Evolutionary conservation across 2,797 vertebrate genomes (phyloP).

Genomic region (Notolabrus celidotus): DNA sequence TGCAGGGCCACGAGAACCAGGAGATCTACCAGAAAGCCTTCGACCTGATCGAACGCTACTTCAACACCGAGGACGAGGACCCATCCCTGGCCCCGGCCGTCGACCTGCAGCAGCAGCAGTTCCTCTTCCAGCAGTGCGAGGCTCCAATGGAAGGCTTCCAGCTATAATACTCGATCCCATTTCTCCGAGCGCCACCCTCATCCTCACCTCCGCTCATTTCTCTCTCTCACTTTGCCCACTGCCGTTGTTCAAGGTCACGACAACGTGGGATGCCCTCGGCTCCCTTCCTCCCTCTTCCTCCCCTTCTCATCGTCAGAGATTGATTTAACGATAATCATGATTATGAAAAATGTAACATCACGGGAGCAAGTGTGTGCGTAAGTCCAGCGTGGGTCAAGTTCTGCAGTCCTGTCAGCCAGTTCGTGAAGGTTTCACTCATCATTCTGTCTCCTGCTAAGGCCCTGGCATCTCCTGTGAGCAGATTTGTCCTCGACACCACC

Average conservation of each 20-base stretch:
- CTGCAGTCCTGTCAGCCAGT: slow-evolving; percentile 79
- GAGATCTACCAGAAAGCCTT: slow-evolving; percentile 99
- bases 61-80: slow-evolving; percentile 97
- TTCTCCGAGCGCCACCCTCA: slow-evolving; percentile 58
- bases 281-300: slow-evolving; percentile 4
- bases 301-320: slow-evolving; percentile 63
- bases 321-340: slow-evolving; percentile 72
- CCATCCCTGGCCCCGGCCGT: slow-evolving; percentile 94
- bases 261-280: slow-evolving; percentile 18
- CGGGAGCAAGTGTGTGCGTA: slow-evolving; percentile 71
- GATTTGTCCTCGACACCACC: slow-evolving; percentile 35
- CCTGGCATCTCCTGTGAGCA: slow-evolving; percentile 30
- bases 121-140: slow-evolving; percentile 98
- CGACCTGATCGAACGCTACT: slow-evolving; percentile 98
- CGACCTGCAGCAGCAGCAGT: slow-evolving; percentile 97
- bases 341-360: slow-evolving; percentile 72
- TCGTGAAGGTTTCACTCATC: slow-evolving; percentile 72
- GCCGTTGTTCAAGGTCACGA: slow-evolving; percentile 54
- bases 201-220: slow-evolving; percentile 67
- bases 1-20: slow-evolving; percentile 98
- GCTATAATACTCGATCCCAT: slow-evolving; percentile 86
- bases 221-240: slow-evolving; percentile 64
- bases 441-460: slow-evolving; percentile 51
- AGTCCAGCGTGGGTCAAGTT: slow-evolving; percentile 77
- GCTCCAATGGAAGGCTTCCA: slow-evolving; percentile 99